Evolutionary conservation across 2,113 vertebrate genomes (phyloP).

Genomic region (Columba livia): DNA sequence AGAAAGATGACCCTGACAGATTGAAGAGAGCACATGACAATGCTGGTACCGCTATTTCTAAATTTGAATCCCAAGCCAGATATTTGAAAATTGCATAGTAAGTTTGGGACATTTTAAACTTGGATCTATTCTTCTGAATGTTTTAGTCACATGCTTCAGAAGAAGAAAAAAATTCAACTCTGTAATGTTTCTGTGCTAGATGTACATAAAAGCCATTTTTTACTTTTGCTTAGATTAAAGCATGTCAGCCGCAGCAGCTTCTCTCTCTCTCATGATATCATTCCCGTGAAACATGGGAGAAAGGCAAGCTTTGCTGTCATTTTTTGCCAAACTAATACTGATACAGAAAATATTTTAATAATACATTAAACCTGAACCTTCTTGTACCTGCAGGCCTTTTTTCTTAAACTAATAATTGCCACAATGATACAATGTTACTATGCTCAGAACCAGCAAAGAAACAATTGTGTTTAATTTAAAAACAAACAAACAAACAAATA

Average conservation of each 20-base stretch:
- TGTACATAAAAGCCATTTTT: not conserved
- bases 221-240: not conserved
- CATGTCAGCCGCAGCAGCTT: not conserved
- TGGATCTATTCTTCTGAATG: not conserved
- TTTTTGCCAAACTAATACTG: not conserved
- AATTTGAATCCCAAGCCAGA: not conserved
- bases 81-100: not conserved
- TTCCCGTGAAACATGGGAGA: not conserved
- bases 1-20: not conserved
- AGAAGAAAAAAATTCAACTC: not conserved
- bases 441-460: not conserved
- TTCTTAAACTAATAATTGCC: not conserved
- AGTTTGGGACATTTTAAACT: not conserved
- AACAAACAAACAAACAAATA: not conserved
- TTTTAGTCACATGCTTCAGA: not conserved
- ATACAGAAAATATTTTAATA: not conserved
- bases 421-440: not conserved
- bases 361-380: not conserved
- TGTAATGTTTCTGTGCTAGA: not conserved
- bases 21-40: not conserved
- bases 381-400: not conserved
- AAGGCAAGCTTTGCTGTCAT: not conserved
- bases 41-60: fast-evolving
- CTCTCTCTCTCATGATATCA: not conserved
- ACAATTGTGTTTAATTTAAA: not conserved